Evolutionary conservation across 2,888 invertebrate genomes (phyloP).

Genomic region (Diarsia rubi): DNA sequence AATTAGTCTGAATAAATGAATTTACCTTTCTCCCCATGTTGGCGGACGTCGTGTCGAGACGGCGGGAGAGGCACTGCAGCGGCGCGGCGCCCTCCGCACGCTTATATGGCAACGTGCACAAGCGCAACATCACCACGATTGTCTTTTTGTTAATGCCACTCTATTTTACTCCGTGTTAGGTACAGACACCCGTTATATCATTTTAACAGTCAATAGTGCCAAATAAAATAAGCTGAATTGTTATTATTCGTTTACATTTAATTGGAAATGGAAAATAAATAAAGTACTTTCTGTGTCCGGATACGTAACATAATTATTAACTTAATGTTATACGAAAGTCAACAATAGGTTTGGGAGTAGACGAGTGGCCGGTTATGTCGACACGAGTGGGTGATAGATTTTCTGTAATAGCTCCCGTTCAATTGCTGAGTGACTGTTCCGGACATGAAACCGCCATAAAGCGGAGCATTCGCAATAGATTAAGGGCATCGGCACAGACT

Average conservation of each 20-base stretch:
- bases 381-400: slow-evolving; percentile 66
- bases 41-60: slow-evolving; percentile 78
- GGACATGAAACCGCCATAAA: slow-evolving; percentile 15
- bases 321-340: slow-evolving; percentile 57
- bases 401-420: slow-evolving; percentile 34
- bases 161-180: slow-evolving; percentile 62
- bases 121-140: slow-evolving; percentile 65
- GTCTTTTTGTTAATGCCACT: slow-evolving; percentile 70
- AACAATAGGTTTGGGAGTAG: slow-evolving; percentile 63
- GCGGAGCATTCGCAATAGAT: slow-evolving; percentile 27
- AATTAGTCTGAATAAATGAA: slow-evolving; percentile 48
- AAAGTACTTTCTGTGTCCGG: slow-evolving; percentile 72
- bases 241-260: slow-evolving; percentile 67
- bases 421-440: slow-evolving; percentile 21
- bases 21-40: slow-evolving; percentile 87
- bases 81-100: slow-evolving; percentile 76
- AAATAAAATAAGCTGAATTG: slow-evolving; percentile 60
- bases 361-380: slow-evolving; percentile 68
- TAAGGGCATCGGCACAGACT: slow-evolving; percentile 53
- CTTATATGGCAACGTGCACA: slow-evolving; percentile 80
- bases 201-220: slow-evolving; percentile 50
- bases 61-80: slow-evolving; percentile 82
- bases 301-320: slow-evolving; percentile 65
- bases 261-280: slow-evolving; percentile 69
- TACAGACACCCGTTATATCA: slow-evolving; percentile 76